Conservation (phyloP, 2,113 vertebrate species). For the Speoplatyrhinus poulsoni region DNA sequence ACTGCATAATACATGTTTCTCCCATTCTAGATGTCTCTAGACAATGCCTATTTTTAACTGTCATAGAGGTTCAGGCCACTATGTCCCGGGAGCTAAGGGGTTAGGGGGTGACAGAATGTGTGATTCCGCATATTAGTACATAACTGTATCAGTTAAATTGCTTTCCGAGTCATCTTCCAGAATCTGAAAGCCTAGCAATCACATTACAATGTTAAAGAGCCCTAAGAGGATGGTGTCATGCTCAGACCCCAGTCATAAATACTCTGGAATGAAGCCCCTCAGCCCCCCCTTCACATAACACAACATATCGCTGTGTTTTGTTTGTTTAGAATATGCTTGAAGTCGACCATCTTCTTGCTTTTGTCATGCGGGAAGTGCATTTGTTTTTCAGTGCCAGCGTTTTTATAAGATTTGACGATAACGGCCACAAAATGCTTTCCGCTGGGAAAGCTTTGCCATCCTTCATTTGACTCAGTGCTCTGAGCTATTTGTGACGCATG, state of each 20-base stretch:
- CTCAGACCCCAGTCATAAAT: constrained; percentile 31
- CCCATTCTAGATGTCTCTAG: background rate
- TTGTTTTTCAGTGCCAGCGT: too few species aligned
- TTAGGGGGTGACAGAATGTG: constrained; percentile 10
- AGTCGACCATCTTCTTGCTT: background rate
- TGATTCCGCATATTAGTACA: background rate
- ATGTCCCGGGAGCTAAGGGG: background rate
- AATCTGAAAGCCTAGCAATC: constrained; percentile 26
- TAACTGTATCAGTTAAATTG: constrained; percentile 6
- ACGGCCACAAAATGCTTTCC: background rate
- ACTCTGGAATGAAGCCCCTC: constrained; percentile 22
- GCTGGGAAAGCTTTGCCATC: background rate
- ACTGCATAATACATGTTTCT: background rate
- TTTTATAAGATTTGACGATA: background rate
- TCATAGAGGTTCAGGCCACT: background rate
- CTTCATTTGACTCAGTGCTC: constrained; percentile 63
- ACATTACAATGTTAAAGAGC: constrained; percentile 40
- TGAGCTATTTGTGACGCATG: constrained; percentile 64
- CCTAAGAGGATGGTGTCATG: constrained; percentile 18
- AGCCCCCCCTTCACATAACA: background rate
- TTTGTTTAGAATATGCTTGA: constrained; percentile 12
- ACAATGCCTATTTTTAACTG: background rate
- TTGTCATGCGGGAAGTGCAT: constrained; percentile 55
- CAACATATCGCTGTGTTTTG: background rate
- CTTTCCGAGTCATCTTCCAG: constrained; percentile 25